Evolutionary conservation across 1,140 invertebrate species (phyloP).

Genomic region (Belonocnema kinseyi): DNA sequence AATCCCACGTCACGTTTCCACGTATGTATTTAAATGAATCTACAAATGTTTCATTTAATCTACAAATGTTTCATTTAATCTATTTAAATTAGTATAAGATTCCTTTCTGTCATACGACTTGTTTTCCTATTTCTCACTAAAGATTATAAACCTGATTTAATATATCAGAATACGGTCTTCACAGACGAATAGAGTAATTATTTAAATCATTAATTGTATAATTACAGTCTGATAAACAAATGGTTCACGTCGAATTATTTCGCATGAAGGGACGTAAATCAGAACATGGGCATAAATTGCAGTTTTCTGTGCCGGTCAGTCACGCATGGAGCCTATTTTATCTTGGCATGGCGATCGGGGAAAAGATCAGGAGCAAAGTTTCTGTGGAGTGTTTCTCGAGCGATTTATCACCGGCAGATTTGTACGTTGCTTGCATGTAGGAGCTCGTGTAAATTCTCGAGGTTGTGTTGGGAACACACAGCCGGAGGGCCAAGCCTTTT

Average conservation of each 20-base stretch:
- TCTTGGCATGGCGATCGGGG: background rate
- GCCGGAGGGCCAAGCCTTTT: slow-evolving; percentile 20
- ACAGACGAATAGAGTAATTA: slow-evolving; percentile 22
- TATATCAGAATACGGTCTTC: background rate
- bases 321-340: background rate
- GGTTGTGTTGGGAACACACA: background rate
- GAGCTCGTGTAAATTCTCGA: slow-evolving; percentile 22
- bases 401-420: slow-evolving; percentile 1
- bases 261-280: background rate
- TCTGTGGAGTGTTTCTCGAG: slow-evolving; percentile 8
- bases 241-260: background rate
- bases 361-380: slow-evolving; percentile 25
- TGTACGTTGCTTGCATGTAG: slow-evolving; percentile 8
- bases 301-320: background rate
- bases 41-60: background rate
- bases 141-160: background rate
- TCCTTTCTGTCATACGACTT: too few relatives aligned
- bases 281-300: background rate
- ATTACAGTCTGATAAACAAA: slow-evolving; percentile 24
- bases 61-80: background rate
- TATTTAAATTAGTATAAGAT: background rate
- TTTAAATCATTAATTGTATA: background rate
- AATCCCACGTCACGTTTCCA: slow-evolving; percentile 10
- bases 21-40: background rate
- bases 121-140: background rate